These are phyloP conservation scores for Paedocypris micromegethes DNA, from an alignment of 2,797 vertebrate species.

Conservation along the genomic window DNA sequence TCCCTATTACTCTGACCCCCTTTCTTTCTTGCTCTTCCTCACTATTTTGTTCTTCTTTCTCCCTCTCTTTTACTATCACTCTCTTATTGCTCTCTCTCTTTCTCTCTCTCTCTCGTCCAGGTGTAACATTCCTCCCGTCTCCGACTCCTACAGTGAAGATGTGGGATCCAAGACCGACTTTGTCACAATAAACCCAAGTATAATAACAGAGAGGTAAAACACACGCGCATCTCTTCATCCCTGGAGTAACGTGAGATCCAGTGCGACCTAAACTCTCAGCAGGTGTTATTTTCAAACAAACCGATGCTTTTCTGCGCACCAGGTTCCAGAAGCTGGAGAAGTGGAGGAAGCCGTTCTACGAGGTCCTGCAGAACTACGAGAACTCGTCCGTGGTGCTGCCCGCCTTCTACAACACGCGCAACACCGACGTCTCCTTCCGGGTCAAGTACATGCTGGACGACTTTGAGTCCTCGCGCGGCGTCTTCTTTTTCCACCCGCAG, in stretches of 20 bases:
- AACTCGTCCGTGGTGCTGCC: conserved; percentile 93
- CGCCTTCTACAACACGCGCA: conserved; percentile 95
- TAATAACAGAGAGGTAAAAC: conserved; percentile 91
- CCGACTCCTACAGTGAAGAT: conserved; percentile 82
- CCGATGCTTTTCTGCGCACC: not conserved
- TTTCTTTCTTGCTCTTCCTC: too few relatives aligned
- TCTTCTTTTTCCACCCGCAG: conserved; percentile 95
- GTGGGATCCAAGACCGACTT: conserved; percentile 96
- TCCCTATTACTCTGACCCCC: too few relatives aligned
- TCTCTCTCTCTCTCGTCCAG: conserved; percentile 60
- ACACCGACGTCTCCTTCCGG: conserved; percentile 92
- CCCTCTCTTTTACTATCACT: too few relatives aligned
- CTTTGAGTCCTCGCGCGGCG: conserved; percentile 81
- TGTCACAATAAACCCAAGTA: conserved; percentile 97
- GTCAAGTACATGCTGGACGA: conserved; percentile 98
- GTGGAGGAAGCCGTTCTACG: conserved; percentile 91
- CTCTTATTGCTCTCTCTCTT: too few relatives aligned
- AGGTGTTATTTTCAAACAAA: not conserved
- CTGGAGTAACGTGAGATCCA: not conserved
- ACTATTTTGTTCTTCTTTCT: too few relatives aligned
- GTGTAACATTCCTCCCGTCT: conserved; percentile 95
- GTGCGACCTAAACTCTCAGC: not conserved
- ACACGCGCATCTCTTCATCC: conserved; percentile 11
- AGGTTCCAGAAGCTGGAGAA: conserved; percentile 97
- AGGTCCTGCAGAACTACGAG: conserved; percentile 86